Conservation (phyloP, 1,140 invertebrate species). For the Macrobrachium nipponense region DNA sequence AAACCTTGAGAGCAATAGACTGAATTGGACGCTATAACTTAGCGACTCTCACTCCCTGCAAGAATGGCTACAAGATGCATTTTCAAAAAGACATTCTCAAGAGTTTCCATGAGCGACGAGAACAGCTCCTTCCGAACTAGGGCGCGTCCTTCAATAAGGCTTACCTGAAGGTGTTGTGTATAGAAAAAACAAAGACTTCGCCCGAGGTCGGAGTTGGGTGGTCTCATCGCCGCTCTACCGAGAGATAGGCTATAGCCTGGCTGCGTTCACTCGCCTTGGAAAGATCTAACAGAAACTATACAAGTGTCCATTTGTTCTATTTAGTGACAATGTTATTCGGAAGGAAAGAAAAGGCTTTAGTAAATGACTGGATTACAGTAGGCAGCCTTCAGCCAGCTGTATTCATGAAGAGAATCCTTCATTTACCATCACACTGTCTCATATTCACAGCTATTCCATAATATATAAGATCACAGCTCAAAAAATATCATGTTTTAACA, state of each 20-base stretch:
- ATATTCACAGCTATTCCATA: too few species aligned
- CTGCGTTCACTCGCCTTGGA: not conserved
- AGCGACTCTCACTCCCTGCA: constrained; percentile 40
- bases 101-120: constrained; percentile 3
- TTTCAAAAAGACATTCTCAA: too few species aligned
- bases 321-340: too few species aligned
- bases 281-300: not conserved
- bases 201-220: not conserved
- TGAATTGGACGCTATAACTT: constrained; percentile 59
- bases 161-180: constrained; percentile 41
- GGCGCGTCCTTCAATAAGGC: constrained; percentile 30
- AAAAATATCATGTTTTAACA: too few species aligned
- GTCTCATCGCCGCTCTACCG: constrained; percentile 9
- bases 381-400: too few species aligned
- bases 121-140: constrained; percentile 1
- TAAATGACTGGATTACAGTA: too few species aligned
- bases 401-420: too few species aligned
- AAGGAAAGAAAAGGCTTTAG: too few species aligned
- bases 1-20: constrained; percentile 57
- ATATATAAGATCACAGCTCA: too few species aligned
- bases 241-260: not conserved
- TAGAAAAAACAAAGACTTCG: constrained; percentile 27
- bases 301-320: not conserved
- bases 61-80: constrained; percentile 7
- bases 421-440: too few species aligned